Conservation (phyloP, 2,797 vertebrate species). For the Anabacerthia variegaticeps region DNA sequence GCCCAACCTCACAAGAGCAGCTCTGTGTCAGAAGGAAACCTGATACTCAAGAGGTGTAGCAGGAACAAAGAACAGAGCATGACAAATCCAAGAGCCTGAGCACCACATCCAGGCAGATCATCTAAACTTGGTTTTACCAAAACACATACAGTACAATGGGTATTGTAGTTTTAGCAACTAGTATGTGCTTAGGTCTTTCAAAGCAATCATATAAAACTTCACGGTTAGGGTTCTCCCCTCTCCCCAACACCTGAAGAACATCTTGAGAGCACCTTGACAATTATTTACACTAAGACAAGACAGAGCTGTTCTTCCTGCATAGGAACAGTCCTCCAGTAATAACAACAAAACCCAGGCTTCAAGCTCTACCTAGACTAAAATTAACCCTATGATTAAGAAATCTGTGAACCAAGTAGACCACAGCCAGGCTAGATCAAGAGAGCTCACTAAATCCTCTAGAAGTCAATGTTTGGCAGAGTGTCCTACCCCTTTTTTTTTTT, state of each 20-base stretch:
- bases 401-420: not conserved
- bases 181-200: not conserved
- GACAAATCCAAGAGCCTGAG: not conserved
- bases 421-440: not conserved
- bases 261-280: not conserved
- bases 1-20: not conserved
- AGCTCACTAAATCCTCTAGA: not conserved
- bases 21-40: conserved; percentile 8
- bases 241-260: not conserved
- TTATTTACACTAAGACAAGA: not conserved
- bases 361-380: not conserved
- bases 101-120: not conserved
- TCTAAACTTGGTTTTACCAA: not conserved
- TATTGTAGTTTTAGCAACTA: not conserved
- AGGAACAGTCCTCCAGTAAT: not conserved
- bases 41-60: not conserved
- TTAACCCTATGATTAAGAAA: not conserved
- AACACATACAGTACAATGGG: not conserved
- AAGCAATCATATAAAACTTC: not conserved
- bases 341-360: not conserved
- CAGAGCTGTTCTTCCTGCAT: not conserved
- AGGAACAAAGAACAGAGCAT: conserved; percentile 7
- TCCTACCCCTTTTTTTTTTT: not conserved
- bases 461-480: not conserved
- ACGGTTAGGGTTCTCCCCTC: not conserved